Conservation (phyloP, 2,797 vertebrate genomes). For the Lacerta agilis region DNA sequence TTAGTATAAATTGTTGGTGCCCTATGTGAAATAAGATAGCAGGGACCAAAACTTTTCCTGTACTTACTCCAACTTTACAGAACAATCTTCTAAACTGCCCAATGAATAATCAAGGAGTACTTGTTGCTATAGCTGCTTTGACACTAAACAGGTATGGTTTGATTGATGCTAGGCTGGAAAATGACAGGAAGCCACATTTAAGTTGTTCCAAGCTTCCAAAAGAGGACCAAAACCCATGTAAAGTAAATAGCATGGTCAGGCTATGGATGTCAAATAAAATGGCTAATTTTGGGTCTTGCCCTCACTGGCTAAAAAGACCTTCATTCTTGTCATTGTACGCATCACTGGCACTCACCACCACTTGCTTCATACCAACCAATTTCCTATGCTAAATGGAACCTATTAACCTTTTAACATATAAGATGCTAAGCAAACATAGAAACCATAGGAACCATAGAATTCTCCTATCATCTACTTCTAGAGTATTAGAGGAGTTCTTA, state of each 20-base stretch:
- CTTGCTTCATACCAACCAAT: neutral
- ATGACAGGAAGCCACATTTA: neutral
- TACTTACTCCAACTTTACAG: neutral
- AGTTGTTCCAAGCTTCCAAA: neutral
- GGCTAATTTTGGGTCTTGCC: neutral
- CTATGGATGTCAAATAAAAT: neutral
- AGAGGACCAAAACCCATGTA: neutral
- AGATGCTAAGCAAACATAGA: neutral
- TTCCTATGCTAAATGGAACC: neutral
- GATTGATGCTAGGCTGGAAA: neutral
- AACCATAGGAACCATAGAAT: no score
- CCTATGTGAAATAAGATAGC: neutral
- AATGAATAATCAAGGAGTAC: neutral
- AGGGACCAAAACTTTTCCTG: neutral
- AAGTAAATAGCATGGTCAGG: neutral
- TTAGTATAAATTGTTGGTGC: neutral
- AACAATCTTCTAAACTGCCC: neutral
- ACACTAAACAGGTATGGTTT: neutral
- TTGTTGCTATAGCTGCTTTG: neutral
- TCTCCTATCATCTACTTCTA: neutral
- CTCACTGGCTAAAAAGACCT: neutral
- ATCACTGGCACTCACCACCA: neutral
- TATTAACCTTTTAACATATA: neutral
- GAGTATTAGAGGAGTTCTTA: neutral
- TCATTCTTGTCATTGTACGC: neutral